A percentile compares a stretch with the other conserved stretches of the same genome.
phyloP scores from a whole-genome alignment of 2,113 vertebrate genomes.

The Albula glossodonta region DNA sequence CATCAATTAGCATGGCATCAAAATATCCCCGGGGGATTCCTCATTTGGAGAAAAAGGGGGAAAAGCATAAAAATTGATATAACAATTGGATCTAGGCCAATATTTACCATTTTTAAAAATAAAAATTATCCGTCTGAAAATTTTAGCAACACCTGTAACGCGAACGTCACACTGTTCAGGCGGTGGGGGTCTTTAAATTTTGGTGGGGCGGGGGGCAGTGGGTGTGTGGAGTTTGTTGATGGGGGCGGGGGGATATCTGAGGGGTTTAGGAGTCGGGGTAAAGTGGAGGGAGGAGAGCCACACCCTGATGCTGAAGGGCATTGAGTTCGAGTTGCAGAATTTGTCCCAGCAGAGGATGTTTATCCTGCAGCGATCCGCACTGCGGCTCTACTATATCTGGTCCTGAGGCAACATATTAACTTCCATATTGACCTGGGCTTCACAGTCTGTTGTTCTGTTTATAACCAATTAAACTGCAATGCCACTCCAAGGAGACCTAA shows the following conservation, averaged over 20 bases:
- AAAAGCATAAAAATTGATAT: constrained; percentile 5
- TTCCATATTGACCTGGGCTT: constrained; percentile 67
- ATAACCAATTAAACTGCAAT: constrained; percentile 73
- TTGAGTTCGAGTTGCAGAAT: background rate
- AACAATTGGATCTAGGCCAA: background rate
- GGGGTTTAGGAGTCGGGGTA: no score
- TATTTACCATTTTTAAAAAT: background rate
- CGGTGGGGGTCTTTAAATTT: background rate
- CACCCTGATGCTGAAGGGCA: background rate
- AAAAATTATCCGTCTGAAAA: background rate
- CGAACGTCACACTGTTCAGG: no score
- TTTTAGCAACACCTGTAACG: background rate
- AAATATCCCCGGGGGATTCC: no score
- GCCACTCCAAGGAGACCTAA: constrained; percentile 66
- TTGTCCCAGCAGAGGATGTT: background rate
- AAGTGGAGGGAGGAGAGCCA: background rate
- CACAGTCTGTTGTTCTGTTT: constrained; percentile 69
- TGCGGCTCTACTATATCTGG: background rate
- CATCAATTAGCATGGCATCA: background rate
- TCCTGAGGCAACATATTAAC: constrained; percentile 60
- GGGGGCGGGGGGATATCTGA: no score
- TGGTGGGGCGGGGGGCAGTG: background rate
- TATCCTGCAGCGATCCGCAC: background rate
- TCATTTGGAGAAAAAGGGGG: background rate
- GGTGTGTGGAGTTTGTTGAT: background rate